Evolutionary conservation across 2,888 invertebrate species (phyloP).

Genomic region (Drosophila buzzatii): DNA sequence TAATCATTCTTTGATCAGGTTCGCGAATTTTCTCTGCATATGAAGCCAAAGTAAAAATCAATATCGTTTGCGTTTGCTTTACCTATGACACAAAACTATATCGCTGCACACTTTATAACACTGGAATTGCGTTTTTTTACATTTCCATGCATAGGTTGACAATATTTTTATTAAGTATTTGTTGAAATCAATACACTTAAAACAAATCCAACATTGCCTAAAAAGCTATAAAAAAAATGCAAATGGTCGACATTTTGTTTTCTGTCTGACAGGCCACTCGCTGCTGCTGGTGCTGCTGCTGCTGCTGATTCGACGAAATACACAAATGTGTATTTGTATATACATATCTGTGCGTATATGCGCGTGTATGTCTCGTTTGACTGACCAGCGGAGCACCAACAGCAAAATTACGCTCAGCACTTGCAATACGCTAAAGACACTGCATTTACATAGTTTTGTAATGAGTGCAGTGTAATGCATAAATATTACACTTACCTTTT

Average conservation of each 20-base stretch:
- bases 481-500: constrained; percentile 60
- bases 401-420: constrained; percentile 22
- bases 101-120: constrained; percentile 26
- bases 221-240: constrained; percentile 61
- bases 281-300: constrained; percentile 18
- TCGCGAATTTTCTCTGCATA: constrained; percentile 22
- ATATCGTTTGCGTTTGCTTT: constrained; percentile 57
- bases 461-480: constrained; percentile 2
- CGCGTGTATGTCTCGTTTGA: constrained; percentile 34
- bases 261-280: constrained; percentile 63
- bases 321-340: constrained; percentile 36
- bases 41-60: constrained; percentile 68
- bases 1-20: constrained; percentile 1
- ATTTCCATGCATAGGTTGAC: constrained; percentile 5
- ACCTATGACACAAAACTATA: constrained; percentile 35
- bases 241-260: constrained; percentile 82
- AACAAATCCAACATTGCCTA: constrained; percentile 30
- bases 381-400: constrained; percentile 64
- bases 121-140: constrained; percentile 1
- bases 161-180: constrained; percentile 13
- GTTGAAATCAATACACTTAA: constrained; percentile 16
- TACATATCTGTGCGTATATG: constrained; percentile 26
- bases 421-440: constrained; percentile 7
- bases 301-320: constrained; percentile 66
- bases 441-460: constrained; percentile 25